A percentile compares a stretch with the other conserved stretches of the same genome.
Conservation (phyloP, 2,797 vertebrate genomes). For the Sternotherus odoratus region DNA sequence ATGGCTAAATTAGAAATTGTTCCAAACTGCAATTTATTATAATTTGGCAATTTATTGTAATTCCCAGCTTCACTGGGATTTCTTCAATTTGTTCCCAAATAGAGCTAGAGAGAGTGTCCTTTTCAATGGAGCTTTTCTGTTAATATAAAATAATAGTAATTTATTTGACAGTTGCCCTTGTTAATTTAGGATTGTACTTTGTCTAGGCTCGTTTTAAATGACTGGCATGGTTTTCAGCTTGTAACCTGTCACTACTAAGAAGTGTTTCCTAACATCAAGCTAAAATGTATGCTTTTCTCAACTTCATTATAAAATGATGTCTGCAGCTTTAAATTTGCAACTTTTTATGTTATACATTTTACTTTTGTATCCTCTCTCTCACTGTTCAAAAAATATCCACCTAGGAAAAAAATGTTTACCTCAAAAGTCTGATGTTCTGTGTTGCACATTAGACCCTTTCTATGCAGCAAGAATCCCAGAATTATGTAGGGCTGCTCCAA, state of each 20-base stretch:
- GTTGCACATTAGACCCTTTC: not conserved
- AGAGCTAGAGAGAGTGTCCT: not conserved
- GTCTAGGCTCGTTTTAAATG: not conserved
- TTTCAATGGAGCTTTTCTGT: not conserved
- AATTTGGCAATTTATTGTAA: not conserved
- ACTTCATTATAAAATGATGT: not conserved
- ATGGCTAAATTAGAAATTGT: not conserved
- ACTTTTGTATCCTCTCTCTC: not conserved
- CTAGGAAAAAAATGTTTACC: fast-evolving
- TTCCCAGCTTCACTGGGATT: too few relatives aligned
- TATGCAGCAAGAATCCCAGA: not conserved
- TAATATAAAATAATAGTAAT: not conserved
- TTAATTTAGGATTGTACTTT: not conserved
- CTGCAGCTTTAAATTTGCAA: not conserved
- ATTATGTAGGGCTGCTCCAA: not conserved
- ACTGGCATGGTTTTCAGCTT: not conserved
- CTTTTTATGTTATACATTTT: not conserved
- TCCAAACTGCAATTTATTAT: not conserved
- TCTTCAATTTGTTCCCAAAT: not conserved
- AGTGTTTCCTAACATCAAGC: not conserved
- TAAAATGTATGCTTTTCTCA: not conserved
- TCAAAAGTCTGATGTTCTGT: not conserved
- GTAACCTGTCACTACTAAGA: fast-evolving
- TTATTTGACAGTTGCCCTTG: not conserved
- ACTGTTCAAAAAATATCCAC: not conserved